Conservation (phyloP, 2,113 vertebrate genomes). For the Trichechus manatus region DNA sequence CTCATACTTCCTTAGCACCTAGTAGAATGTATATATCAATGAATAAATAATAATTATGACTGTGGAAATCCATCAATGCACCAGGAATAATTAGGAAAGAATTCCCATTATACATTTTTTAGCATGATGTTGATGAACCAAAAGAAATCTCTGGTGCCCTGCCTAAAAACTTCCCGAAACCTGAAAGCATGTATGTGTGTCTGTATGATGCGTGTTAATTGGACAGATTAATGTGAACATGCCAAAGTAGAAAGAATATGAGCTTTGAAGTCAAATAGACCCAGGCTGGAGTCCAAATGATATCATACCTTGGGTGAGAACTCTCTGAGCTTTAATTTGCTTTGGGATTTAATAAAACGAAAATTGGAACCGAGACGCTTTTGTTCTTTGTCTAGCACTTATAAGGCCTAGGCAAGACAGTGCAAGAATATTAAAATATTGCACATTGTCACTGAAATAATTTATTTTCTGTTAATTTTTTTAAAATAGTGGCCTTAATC, state of each 20-base stretch:
- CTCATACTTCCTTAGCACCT: not conserved
- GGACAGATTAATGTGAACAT: not conserved
- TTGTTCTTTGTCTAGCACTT: not conserved
- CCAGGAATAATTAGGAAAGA: not conserved
- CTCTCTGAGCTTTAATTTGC: not conserved
- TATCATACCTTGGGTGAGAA: not conserved
- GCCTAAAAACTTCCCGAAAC: not conserved
- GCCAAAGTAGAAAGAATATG: not conserved
- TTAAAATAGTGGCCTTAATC: not conserved
- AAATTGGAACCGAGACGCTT: slow-evolving; percentile 15
- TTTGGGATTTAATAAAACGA: not conserved
- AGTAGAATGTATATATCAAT: not conserved
- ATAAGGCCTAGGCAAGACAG: not conserved
- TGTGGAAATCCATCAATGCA: not conserved
- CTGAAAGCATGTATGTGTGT: not conserved
- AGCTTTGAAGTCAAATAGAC: not conserved
- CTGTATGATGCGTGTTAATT: not conserved
- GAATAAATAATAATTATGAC: not conserved
- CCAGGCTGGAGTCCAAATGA: not conserved
- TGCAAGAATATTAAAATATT: not conserved
- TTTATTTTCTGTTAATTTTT: slow-evolving; percentile 24
- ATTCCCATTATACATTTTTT: not conserved
- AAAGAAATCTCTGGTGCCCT: not conserved
- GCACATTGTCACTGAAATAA: not conserved
- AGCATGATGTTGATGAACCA: not conserved